Evolutionary conservation across 2,797 vertebrate genomes (phyloP).

Genomic region (Periparus ater): DNA sequence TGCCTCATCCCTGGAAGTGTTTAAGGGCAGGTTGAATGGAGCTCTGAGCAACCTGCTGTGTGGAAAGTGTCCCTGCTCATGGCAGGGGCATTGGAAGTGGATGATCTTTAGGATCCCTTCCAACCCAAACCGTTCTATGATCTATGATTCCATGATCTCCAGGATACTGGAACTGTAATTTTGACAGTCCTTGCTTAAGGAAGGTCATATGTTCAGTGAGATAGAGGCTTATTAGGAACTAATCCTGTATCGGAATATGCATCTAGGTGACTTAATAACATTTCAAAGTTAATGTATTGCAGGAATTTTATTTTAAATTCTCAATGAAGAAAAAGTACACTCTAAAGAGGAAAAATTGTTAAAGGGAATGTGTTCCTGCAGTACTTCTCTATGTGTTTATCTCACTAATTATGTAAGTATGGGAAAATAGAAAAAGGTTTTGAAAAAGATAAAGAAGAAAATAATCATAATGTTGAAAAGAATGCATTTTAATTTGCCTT

Average conservation of each 20-base stretch:
- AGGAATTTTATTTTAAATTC: background rate
- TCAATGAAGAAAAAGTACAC: background rate
- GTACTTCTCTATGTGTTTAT: background rate
- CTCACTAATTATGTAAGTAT: background rate
- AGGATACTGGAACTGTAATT: background rate
- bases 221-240: background rate
- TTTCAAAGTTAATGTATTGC: background rate
- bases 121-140: background rate
- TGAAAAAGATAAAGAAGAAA: background rate
- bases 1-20: background rate
- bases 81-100: background rate
- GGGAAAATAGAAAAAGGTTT: background rate
- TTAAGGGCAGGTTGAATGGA: background rate
- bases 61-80: background rate
- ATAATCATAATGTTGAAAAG: background rate
- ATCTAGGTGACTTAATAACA: background rate
- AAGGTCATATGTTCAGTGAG: background rate
- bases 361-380: background rate
- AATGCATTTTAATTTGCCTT: background rate
- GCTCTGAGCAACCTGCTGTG: background rate
- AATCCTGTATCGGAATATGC: background rate
- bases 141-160: background rate
- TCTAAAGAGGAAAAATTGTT: background rate
- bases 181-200: background rate
- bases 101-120: background rate